Conservation (phyloP, 2,797 vertebrate genomes). For the Coilia nasus region DNA sequence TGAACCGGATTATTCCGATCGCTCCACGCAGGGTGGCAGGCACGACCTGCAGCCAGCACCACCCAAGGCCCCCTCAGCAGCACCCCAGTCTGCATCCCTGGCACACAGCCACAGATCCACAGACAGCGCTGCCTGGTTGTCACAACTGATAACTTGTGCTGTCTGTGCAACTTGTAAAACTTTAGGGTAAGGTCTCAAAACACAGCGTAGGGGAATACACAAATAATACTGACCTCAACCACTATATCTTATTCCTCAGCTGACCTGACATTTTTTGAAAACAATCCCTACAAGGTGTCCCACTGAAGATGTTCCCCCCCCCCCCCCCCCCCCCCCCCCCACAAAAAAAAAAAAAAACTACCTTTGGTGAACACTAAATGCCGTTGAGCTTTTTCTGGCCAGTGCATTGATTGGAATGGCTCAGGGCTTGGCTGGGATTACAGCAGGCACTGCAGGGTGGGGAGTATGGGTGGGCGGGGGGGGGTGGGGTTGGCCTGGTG, state of each 20-base stretch:
- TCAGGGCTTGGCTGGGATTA: neutral
- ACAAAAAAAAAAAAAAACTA: too few species aligned
- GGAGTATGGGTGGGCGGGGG: neutral
- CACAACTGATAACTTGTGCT: too few species aligned
- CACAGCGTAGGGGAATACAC: neutral
- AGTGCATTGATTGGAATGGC: neutral
- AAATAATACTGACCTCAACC: neutral
- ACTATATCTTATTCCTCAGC: neutral
- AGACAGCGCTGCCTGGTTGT: too few species aligned
- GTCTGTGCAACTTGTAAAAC: too few species aligned
- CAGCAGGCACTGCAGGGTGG: too few species aligned
- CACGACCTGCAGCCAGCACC: conserved; percentile 11
- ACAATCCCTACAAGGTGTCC: too few species aligned
- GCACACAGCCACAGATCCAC: too few species aligned
- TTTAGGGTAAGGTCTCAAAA: too few species aligned
- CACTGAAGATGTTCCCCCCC: too few species aligned
- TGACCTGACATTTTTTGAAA: neutral
- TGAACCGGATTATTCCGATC: conserved; percentile 48
- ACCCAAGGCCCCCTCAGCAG: too few species aligned
- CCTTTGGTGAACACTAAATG: neutral
- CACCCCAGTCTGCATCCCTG: too few species aligned
- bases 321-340: too few species aligned
- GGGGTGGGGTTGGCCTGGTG: neutral
- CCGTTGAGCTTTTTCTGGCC: neutral
- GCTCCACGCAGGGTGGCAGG: conserved; percentile 26